phyloP scores from a whole-genome alignment of 2,888 invertebrate species.

The Caenorhabditis plicata region DNA sequence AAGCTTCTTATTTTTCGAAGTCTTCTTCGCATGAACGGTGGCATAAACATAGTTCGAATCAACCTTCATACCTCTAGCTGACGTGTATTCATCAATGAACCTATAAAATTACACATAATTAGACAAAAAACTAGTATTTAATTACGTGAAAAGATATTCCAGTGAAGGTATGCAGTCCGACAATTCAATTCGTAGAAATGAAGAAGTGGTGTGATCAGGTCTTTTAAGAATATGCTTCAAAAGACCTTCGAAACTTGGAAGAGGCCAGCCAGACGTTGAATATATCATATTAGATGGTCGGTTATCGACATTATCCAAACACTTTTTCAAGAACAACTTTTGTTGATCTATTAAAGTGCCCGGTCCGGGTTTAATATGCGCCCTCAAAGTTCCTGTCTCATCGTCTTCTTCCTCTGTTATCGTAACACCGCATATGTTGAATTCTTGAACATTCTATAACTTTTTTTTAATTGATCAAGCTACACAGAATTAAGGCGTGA shows the following conservation, averaged over 20 bases:
- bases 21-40: conserved; percentile 20
- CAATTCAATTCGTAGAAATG: conserved; percentile 19
- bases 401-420: conserved; percentile 18
- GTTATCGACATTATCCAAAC: conserved; percentile 17
- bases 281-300: conserved; percentile 28
- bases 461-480: not conserved
- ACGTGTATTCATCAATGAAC: conserved; percentile 15
- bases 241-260: conserved; percentile 20
- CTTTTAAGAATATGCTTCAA: conserved; percentile 21
- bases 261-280: conserved; percentile 21
- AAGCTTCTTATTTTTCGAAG: conserved; percentile 9
- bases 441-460: conserved; percentile 13
- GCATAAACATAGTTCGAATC: conserved; percentile 24
- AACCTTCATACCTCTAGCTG: conserved; percentile 8
- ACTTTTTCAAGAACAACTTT: conserved; percentile 28
- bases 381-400: conserved; percentile 13
- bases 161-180: conserved; percentile 9
- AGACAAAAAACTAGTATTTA: not conserved
- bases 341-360: conserved; percentile 17
- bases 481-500: no score
- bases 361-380: conserved; percentile 23
- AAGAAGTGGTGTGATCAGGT: conserved; percentile 4
- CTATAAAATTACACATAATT: not conserved
- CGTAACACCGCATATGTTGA: conserved; percentile 20
- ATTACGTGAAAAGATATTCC: conserved; percentile 4